phyloP scores from a whole-genome alignment of 2,113 vertebrate species.

The Cephalophus harveyi region DNA sequence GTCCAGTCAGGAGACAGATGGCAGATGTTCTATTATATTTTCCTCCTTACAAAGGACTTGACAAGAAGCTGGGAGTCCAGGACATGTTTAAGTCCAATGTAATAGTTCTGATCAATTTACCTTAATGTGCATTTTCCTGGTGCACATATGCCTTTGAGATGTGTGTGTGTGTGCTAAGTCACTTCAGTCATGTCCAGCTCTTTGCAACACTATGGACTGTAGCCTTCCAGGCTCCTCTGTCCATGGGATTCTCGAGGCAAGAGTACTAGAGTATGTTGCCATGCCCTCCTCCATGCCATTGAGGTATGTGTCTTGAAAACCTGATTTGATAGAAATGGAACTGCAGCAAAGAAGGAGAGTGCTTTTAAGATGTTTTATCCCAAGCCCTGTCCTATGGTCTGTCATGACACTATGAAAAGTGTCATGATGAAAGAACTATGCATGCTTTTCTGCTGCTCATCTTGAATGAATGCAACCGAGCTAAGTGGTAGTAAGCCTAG shows the following conservation, averaged over 20 bases:
- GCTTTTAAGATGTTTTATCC: neutral
- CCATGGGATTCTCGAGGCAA: neutral
- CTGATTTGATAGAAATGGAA: neutral
- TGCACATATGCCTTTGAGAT: neutral
- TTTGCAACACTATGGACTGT: neutral
- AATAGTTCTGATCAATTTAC: neutral
- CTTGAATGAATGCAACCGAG: neutral
- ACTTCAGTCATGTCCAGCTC: neutral
- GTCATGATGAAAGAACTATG: neutral
- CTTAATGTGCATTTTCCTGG: neutral
- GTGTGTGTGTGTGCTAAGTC: neutral
- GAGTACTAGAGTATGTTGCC: neutral
- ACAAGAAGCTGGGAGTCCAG: neutral
- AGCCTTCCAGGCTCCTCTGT: neutral
- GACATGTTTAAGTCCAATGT: neutral
- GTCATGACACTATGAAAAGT: neutral
- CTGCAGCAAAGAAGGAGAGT: neutral
- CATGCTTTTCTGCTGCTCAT: neutral
- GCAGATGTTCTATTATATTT: too few species aligned
- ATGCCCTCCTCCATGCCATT: neutral
- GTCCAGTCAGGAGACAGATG: neutral
- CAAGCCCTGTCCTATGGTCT: neutral
- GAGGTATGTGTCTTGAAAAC: neutral
- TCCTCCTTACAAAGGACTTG: neutral
- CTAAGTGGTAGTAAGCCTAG: neutral